These are phyloP conservation scores for Acanthosepion esculentum DNA, from an alignment of 2,888 invertebrate genomes.

Conservation along the genomic window DNA sequence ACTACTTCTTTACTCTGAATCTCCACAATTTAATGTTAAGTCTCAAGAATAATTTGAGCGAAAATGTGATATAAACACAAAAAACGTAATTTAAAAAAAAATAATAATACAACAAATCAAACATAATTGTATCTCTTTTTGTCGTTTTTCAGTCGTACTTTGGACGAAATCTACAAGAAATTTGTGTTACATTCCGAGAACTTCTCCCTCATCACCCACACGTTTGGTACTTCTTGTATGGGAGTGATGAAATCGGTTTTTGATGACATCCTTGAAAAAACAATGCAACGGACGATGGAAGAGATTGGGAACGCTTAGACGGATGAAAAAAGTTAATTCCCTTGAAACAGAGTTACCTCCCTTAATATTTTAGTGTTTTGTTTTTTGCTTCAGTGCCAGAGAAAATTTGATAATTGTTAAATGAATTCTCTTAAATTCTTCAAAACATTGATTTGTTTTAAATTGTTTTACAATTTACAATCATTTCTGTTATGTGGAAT, in stretches of 20 bases:
- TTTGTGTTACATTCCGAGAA: background rate
- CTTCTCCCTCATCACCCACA: background rate
- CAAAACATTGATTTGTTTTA: background rate
- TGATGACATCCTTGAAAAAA: conserved; percentile 8
- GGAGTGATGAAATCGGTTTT: background rate
- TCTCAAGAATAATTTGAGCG: too few relatives aligned
- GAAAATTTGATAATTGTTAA: background rate
- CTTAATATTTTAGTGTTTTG: background rate
- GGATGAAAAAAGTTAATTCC: background rate
- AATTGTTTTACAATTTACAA: too few relatives aligned
- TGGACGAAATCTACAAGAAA: conserved; percentile 8
- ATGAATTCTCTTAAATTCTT: background rate
- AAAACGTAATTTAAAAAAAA: too few relatives aligned
- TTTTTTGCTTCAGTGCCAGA: background rate
- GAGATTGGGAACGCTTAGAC: background rate
- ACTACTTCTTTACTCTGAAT: too few relatives aligned
- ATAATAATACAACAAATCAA: too few relatives aligned
- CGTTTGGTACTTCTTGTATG: background rate
- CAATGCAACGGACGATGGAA: background rate
- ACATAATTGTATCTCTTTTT: background rate
- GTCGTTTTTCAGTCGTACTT: background rate
- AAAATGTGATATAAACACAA: too few relatives aligned
- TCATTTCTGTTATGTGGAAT: too few relatives aligned
- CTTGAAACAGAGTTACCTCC: background rate
- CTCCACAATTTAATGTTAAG: too few relatives aligned